Base-by-base conservation (phyloP, 2,888 invertebrate genomes). In the Euplexia lucipara region DNA sequence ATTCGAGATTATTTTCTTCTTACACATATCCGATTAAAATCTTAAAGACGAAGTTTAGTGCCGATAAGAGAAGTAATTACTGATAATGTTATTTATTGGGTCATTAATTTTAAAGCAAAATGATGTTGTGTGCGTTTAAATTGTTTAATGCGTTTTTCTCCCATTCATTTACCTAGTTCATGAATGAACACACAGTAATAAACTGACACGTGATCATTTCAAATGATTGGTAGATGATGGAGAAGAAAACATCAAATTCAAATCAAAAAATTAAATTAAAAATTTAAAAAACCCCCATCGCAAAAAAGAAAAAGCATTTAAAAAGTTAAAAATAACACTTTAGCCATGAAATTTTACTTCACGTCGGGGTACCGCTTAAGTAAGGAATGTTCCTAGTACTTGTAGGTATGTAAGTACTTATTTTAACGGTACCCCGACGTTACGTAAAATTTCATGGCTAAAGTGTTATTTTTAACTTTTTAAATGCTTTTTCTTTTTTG, bases 81-180 rank as follows among this genome's bases (percentile, higher is more conserved):
- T 70, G 70, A 67, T 73, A 14, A 52, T 8, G n/a, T 69, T 16
- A 77, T 66, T 75, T 65, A 75, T 65, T 51, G 32, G 61, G 52
- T 34, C 32, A 37, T 77, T 58, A 66, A 58, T 75, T 58, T 60
- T 57, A 62, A 67, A 72, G 39, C 41, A 37, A 61, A 73, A 42
- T 70, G 37, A 58, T 73, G 61, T 70, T 49, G 52, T 49, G 44
- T 42, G 45, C 18, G 16, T 42, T 52, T 22, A 44, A 62, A 20
- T 42, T 57, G 1, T 18, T 70, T 70, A 51, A 74, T 74, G 22
- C 8, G 14, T 52, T 63, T 74, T 61, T 47, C 30, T 63, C 56
- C 37, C 60, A 75, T 44, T 60, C 56, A 35, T 58, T 16, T n/a
- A 49, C 58, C 44, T n/a, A 49, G 16, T 14, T 14, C n/a, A 22